phyloP scores from a whole-genome alignment of 2,888 invertebrate species.

The Leptopterna dolabrata region DNA sequence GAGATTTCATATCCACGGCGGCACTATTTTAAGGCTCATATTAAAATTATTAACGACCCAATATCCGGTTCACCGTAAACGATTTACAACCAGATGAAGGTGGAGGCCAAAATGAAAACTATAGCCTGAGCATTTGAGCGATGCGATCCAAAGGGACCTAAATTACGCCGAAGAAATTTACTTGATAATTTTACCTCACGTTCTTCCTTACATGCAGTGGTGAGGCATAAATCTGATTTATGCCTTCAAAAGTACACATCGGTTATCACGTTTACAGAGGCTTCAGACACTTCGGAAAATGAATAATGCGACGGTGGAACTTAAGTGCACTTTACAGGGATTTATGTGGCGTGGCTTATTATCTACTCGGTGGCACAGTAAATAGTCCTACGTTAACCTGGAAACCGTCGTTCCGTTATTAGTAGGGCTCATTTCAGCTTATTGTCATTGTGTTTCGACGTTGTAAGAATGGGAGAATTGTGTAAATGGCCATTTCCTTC shows the following conservation, averaged over 20 bases:
- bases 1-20: no score
- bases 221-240: not conserved
- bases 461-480: no score
- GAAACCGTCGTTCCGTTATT: not conserved
- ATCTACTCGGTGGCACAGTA: not conserved
- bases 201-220: not conserved
- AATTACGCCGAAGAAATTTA: not conserved
- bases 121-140: not conserved
- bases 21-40: no score
- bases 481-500: no score
- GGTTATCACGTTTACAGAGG: conserved; percentile 3
- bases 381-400: not conserved
- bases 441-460: not conserved
- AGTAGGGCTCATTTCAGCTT: not conserved
- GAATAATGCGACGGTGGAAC: not conserved
- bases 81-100: not conserved
- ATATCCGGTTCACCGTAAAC: not conserved
- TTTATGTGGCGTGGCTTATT: not conserved
- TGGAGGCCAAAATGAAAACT: not conserved
- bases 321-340: not conserved
- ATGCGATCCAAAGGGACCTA: not conserved
- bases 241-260: not conserved
- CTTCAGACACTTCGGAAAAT: not conserved
- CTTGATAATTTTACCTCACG: not conserved
- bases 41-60: no score